Conservation (phyloP, 2,113 vertebrate species). For the Acinonyx jubatus region DNA sequence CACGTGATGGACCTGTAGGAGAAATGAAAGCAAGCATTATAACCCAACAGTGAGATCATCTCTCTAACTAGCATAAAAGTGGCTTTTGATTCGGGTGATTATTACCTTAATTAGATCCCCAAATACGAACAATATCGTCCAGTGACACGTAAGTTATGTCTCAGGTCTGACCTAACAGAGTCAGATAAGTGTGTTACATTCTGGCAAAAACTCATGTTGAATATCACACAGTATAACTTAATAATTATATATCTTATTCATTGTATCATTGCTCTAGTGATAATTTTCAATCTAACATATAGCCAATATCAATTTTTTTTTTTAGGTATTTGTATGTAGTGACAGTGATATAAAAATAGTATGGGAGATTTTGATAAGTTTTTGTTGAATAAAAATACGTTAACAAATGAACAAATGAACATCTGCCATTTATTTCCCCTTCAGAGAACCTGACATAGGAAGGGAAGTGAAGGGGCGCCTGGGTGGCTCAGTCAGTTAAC, state of each 20-base stretch:
- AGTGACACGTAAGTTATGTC: background rate
- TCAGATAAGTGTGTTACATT: background rate
- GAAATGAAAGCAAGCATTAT: background rate
- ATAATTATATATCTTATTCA: background rate
- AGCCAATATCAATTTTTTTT: background rate
- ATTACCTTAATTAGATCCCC: background rate
- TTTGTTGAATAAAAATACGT: background rate
- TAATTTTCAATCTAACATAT: background rate
- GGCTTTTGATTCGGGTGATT: background rate
- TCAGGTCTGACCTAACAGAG: background rate
- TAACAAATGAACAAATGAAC: background rate
- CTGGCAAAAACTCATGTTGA: background rate
- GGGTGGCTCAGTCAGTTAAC: too few relatives aligned
- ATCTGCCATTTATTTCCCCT: background rate
- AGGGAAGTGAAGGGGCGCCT: background rate
- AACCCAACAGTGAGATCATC: background rate
- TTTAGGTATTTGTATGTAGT: background rate
- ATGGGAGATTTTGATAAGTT: background rate
- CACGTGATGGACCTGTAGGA: background rate
- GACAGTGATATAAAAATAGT: background rate
- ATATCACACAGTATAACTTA: background rate
- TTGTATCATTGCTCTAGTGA: background rate
- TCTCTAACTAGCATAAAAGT: background rate
- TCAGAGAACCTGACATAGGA: background rate
- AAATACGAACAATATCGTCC: background rate